Conservation (phyloP, 2,888 invertebrate species). For the Drosophila putrida region DNA sequence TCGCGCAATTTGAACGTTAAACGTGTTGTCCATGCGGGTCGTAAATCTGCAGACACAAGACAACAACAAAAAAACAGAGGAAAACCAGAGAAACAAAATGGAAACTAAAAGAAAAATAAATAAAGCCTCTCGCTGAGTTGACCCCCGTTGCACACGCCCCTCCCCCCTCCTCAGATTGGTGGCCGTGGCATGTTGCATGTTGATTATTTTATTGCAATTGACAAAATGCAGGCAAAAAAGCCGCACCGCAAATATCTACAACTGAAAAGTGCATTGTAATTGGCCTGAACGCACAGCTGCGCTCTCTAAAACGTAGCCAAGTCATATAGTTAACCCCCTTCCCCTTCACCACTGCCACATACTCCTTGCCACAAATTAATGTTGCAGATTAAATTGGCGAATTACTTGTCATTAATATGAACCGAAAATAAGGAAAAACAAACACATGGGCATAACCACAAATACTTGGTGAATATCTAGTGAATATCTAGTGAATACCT, state of each 20-base stretch:
- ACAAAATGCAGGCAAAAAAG: slow-evolving; percentile 65
- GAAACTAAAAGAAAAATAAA: slow-evolving; percentile 38
- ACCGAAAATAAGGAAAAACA: slow-evolving; percentile 11
- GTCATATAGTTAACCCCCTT: neutral
- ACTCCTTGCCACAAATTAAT: slow-evolving; percentile 53
- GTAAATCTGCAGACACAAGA: slow-evolving; percentile 66
- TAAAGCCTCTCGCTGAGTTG: slow-evolving; percentile 30
- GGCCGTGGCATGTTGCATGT: slow-evolving; percentile 63
- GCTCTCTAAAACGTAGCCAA: slow-evolving; percentile 54
- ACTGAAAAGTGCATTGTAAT: slow-evolving; percentile 70
- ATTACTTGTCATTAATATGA: slow-evolving; percentile 64
- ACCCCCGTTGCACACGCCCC: neutral
- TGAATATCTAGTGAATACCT: slow-evolving; percentile 1
- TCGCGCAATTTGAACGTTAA: slow-evolving; percentile 47
- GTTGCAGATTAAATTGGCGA: slow-evolving; percentile 69
- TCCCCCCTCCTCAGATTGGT: neutral
- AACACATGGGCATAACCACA: slow-evolving; percentile 18
- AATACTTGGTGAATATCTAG: neutral
- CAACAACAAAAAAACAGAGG: slow-evolving; percentile 9
- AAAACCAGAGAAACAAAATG: slow-evolving; percentile 12
- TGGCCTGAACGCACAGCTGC: slow-evolving; percentile 64
- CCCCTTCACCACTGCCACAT: neutral
- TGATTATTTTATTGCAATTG: slow-evolving; percentile 82
- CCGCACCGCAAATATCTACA: slow-evolving; percentile 35
- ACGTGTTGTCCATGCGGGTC: slow-evolving; percentile 78